Conservation (phyloP, 2,888 invertebrate species). For the Punctoribates punctum region DNA sequence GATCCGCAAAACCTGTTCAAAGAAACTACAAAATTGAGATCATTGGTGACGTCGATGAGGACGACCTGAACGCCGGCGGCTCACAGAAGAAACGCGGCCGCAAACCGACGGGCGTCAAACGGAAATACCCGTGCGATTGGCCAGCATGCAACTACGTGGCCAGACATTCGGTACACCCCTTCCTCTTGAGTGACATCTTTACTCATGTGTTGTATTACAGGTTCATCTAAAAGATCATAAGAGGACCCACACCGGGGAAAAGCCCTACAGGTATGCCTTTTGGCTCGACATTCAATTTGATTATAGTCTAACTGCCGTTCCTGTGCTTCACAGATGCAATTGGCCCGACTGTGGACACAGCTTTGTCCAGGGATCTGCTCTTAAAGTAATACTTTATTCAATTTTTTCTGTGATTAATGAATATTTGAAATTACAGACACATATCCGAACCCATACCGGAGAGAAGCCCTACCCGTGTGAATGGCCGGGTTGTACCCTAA, state of each 20-base stretch:
- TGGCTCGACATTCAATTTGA: too few species aligned
- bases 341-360: constrained; percentile 41
- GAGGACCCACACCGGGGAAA: constrained; percentile 39
- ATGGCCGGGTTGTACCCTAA: constrained; percentile 54
- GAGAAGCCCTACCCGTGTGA: constrained; percentile 38
- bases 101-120: not conserved
- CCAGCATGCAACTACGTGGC: constrained; percentile 39
- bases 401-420: not conserved
- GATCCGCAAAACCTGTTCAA: not conserved
- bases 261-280: too few species aligned
- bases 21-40: not conserved
- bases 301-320: too few species aligned
- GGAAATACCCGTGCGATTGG: constrained; percentile 42
- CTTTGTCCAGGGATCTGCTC: constrained; percentile 39
- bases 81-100: constrained; percentile 18
- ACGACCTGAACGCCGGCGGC: not conserved
- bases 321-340: too few species aligned
- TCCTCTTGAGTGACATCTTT: too few species aligned
- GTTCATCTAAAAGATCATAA: constrained; percentile 40
- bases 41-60: not conserved
- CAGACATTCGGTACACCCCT: constrained; percentile 28
- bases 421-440: constrained; percentile 49
- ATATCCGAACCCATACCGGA: constrained; percentile 54
- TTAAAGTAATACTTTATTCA: too few species aligned
- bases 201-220: too few species aligned